Conservation (phyloP, 2,797 vertebrate genomes). For the Coregonus suidteri region DNA sequence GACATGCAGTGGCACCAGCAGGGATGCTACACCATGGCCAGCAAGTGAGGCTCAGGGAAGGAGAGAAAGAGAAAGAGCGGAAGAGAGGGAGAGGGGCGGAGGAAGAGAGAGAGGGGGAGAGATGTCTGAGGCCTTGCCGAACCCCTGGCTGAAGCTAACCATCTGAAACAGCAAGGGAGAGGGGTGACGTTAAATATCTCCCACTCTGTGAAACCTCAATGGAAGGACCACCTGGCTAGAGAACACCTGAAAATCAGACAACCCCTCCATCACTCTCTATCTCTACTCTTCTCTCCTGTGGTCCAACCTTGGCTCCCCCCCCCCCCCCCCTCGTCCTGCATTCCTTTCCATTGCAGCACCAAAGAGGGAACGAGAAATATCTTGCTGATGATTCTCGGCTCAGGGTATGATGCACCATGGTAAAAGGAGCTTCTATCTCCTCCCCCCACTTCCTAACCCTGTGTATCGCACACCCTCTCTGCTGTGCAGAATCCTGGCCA, state of each 20-base stretch:
- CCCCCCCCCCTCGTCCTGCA: conserved; percentile 15
- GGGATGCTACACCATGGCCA: conserved; percentile 82
- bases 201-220: conserved; percentile 41
- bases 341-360: conserved; percentile 54
- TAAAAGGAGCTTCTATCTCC: conserved; percentile 61
- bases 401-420: conserved; percentile 69
- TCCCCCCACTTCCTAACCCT: conserved; percentile 56
- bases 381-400: conserved; percentile 62
- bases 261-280: conserved; percentile 52
- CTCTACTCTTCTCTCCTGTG: conserved; percentile 71
- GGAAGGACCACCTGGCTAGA: conserved; percentile 50
- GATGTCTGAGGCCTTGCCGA: conserved; percentile 69
- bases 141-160: conserved; percentile 36
- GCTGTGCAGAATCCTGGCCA: conserved; percentile 80
- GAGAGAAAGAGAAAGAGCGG: conserved; percentile 78
- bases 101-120: conserved; percentile 70
- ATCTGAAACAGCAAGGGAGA: conserved; percentile 41
- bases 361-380: conserved; percentile 59
- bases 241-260: conserved; percentile 40
- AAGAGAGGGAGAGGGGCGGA: conserved; percentile 75
- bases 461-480: conserved; percentile 69
- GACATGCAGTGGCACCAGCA: conserved; percentile 86
- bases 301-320: conserved; percentile 37
- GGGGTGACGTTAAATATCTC: conserved; percentile 51
- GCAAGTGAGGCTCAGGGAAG: conserved; percentile 78